Percentiles rank a stretch among this genome's conserved stretches.
Conservation (phyloP, 2,113 vertebrate species). For the Scolopax mira region DNA sequence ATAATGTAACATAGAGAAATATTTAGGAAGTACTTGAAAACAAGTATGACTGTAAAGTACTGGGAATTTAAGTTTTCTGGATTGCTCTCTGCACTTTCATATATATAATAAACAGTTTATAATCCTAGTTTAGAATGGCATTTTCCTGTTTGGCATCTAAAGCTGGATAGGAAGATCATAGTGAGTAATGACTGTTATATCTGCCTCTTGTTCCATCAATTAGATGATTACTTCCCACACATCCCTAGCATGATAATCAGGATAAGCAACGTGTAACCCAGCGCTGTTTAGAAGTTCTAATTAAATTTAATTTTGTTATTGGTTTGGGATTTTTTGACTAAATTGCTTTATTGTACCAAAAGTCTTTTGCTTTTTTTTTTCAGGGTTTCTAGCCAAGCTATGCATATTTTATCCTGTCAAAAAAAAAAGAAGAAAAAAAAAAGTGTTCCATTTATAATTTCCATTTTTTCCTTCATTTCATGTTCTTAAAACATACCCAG, state of each 20-base stretch:
- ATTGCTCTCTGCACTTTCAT: not conserved
- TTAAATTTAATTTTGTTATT: not conserved
- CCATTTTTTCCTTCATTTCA: not conserved
- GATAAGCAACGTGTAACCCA: not conserved
- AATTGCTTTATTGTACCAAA: not conserved
- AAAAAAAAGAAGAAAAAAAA: not conserved
- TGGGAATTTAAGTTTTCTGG: not conserved
- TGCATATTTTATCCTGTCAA: not conserved
- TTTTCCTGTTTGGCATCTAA: not conserved
- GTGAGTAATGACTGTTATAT: not conserved
- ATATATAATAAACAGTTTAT: not conserved
- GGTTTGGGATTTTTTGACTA: not conserved
- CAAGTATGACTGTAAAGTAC: not conserved
- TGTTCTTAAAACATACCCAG: not conserved
- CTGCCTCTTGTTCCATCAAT: not conserved
- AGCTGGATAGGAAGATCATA: not conserved
- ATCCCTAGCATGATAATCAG: not conserved
- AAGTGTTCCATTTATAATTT: not conserved
- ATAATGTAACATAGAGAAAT: not conserved
- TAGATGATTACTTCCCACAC: not conserved
- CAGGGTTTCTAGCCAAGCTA: not conserved
- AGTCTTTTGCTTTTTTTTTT: not conserved
- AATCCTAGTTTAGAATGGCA: not conserved
- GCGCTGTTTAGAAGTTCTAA: not conserved
- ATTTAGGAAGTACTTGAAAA: not conserved